Base-by-base conservation (phyloP, 1,140 invertebrate species). In the Tetraneura akinire region DNA sequence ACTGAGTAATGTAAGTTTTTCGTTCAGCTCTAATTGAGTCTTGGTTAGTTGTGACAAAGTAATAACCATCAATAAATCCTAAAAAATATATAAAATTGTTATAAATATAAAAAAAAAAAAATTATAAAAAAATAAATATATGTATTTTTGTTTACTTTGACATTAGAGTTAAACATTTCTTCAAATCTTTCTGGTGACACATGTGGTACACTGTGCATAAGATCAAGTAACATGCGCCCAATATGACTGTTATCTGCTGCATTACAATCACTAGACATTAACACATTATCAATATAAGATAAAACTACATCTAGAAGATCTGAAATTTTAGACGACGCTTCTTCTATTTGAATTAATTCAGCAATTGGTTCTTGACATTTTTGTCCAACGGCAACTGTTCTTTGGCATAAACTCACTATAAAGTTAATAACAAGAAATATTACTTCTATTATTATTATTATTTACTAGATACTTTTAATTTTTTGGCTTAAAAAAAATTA, bases 31-130 rank as follows among this genome's bases (percentile, higher is more conserved):
- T 82, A 98, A 88, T 87, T 98, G 96, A 10, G 95, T 96, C 87
- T 96, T 96, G 82, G 96, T 96, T n/a, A 98, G 88, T 85, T 98
- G 96, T 11, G 96, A 94, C 32, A 98, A 88, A 53, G 96, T 97
- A 82, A 97, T 92, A 66, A 98, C 96, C 96, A 98, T 97, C 60
- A 98, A 87, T 81, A 98, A 89, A 89, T 98, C 96, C 90, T 91
- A 86, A 81, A 84, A 83, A 83, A 81, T 76, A 73, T 42, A 81
- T 3, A 70, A n/a, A 68, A 37, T 4, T 37, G 32, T 37, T 37
- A n/a, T 37, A 37, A 4, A 37, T 37, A 37, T 37, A n/a, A n/a
- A n/a, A n/a, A n/a, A n/a, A n/a, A n/a, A n/a, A n/a, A n/a, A n/a
- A n/a, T 37, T 37, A 37, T 37, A 37, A 37, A 37, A 37, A n/a